Evolutionary conservation across 2,113 vertebrate genomes (phyloP).

Genomic region (Galemys pyrenaicus): DNA sequence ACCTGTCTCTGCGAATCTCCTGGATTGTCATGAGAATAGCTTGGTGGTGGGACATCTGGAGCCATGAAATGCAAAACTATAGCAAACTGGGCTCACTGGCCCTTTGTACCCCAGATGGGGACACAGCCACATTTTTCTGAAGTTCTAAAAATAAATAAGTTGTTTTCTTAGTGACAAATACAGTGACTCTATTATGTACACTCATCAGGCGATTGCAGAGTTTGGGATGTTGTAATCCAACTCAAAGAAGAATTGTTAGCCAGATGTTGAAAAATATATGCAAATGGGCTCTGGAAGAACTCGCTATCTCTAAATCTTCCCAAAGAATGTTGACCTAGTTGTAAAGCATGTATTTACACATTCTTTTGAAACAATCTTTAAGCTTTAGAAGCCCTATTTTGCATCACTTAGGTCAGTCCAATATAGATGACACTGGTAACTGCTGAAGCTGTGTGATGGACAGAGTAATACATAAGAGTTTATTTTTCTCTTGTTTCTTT

Average conservation of each 20-base stretch:
- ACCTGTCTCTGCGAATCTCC: background rate
- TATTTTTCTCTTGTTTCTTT: background rate
- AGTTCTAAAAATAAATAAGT: constrained; percentile 65
- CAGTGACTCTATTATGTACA: constrained; percentile 72
- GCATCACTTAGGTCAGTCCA: background rate
- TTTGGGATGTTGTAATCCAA: constrained; percentile 61
- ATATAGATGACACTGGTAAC: background rate
- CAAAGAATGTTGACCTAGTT: constrained; percentile 55
- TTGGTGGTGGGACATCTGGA: constrained; percentile 21
- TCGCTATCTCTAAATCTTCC: constrained; percentile 45
- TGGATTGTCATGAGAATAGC: background rate
- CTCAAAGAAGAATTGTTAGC: constrained; percentile 75
- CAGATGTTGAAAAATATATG: constrained; percentile 64
- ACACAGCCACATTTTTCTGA: constrained; percentile 61
- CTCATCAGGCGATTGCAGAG: constrained; percentile 57
- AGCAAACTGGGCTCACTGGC: constrained; percentile 52
- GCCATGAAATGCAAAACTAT: background rate
- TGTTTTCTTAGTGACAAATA: constrained; percentile 69
- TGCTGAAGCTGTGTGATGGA: background rate
- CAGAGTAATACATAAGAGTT: background rate
- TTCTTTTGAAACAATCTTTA: constrained; percentile 40
- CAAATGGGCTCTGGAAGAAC: constrained; percentile 54
- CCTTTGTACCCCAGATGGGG: constrained; percentile 62
- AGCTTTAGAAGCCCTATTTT: background rate
- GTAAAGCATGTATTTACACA: constrained; percentile 50